A percentile compares a stretch with the other conserved stretches of the same genome.
Evolutionary conservation across 2,888 invertebrate species (phyloP).

Genomic region (Criorhina ranunculi): DNA sequence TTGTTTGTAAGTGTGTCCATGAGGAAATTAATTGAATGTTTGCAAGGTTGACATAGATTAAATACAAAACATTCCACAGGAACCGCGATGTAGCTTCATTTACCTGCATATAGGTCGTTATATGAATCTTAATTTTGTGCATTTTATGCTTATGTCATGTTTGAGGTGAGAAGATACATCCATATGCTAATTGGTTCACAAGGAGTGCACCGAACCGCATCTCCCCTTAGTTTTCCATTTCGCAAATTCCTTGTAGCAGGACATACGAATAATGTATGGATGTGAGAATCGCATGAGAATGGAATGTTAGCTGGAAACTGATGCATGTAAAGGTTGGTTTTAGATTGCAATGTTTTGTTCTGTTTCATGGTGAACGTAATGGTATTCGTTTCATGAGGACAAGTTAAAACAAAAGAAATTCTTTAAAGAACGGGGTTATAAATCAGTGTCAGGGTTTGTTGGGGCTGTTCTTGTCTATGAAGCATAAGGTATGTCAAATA

Average conservation of each 20-base stretch:
- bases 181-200: conserved; percentile 60
- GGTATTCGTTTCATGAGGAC: not conserved
- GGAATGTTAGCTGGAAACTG: conserved; percentile 12
- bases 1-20: not conserved
- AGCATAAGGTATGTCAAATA: too few relatives aligned
- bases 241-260: conserved; percentile 14
- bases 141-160: conserved; percentile 21
- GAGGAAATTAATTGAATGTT: conserved; percentile 2
- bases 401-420: conserved; percentile 12
- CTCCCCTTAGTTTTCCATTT: conserved; percentile 37
- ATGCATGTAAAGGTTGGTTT: conserved; percentile 7
- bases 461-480: not conserved
- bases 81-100: conserved; percentile 23
- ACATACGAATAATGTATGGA: not conserved
- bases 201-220: conserved; percentile 65
- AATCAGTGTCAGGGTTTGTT: conserved; percentile 8
- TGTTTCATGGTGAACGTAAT: not conserved
- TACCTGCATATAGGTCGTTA: conserved; percentile 41
- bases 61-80: not conserved
- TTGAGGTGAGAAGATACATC: conserved; percentile 43
- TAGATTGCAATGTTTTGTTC: not conserved
- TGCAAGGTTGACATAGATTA: not conserved
- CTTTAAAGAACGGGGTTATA: not conserved
- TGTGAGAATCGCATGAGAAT: conserved; percentile 5
- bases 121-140: conserved; percentile 41